These are phyloP conservation scores for Rynchops niger DNA, from an alignment of 2,113 vertebrate genomes.

Conservation along the genomic window DNA sequence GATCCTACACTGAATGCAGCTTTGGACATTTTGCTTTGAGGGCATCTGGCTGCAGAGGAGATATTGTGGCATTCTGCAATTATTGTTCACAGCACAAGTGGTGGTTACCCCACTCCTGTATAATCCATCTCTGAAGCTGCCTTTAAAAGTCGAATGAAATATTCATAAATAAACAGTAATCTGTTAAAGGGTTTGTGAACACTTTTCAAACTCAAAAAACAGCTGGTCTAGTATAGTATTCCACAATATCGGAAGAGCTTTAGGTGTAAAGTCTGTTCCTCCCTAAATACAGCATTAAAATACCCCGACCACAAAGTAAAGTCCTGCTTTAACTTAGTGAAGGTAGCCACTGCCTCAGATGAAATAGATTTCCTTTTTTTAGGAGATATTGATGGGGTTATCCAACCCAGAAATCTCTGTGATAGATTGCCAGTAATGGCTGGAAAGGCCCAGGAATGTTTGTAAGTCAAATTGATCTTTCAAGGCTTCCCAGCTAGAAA, in stretches of 20 bases:
- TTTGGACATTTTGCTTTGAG: background rate
- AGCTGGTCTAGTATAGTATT: background rate
- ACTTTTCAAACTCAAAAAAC: background rate
- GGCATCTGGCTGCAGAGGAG: background rate
- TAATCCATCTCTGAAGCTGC: background rate
- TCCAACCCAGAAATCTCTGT: background rate
- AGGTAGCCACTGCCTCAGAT: background rate
- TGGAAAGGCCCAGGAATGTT: background rate
- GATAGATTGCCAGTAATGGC: background rate
- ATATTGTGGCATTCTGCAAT: background rate
- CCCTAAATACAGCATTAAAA: background rate
- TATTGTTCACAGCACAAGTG: background rate
- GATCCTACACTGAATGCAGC: background rate
- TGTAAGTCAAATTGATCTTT: conserved; percentile 3
- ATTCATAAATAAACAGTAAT: background rate
- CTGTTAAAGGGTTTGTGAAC: background rate
- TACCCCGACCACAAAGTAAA: background rate
- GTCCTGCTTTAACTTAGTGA: background rate
- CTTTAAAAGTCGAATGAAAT: background rate
- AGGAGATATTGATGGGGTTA: background rate
- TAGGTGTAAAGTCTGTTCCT: background rate
- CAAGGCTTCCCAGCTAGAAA: background rate
- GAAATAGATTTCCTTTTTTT: background rate
- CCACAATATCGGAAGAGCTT: background rate
- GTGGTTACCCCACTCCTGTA: background rate